phyloP scores from a whole-genome alignment of 2,797 vertebrate species.

The Periparus ater region DNA sequence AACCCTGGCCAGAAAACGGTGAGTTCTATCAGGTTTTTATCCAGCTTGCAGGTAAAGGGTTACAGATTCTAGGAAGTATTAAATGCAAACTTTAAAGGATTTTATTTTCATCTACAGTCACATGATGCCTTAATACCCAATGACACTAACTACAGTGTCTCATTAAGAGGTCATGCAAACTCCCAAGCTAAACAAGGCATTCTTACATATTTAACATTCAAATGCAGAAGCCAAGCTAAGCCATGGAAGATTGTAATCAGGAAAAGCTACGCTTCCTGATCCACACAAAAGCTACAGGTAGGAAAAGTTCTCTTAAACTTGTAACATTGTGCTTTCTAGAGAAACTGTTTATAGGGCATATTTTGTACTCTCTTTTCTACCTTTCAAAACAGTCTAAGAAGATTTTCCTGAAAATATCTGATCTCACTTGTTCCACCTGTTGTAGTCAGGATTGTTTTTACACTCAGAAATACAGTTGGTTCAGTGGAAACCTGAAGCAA shows the following conservation, averaged over 20 bases:
- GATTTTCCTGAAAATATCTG: neutral
- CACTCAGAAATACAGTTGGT: neutral
- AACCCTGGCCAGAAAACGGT: neutral
- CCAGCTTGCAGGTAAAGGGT: conserved; percentile 76
- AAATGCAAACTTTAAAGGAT: conserved; percentile 66
- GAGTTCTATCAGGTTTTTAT: neutral
- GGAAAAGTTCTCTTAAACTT: conserved; percentile 41
- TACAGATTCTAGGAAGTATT: conserved; percentile 68
- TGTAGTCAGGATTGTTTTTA: neutral
- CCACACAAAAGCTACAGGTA: conserved; percentile 69
- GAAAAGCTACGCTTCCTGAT: conserved; percentile 38
- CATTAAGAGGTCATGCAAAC: conserved; percentile 71
- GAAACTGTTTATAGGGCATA: neutral
- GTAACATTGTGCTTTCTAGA: neutral
- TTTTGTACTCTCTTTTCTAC: neutral
- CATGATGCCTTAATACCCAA: conserved; percentile 78
- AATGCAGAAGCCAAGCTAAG: conserved; percentile 61
- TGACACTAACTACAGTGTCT: conserved; percentile 68
- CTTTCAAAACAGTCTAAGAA: neutral
- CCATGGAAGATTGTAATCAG: conserved; percentile 68
- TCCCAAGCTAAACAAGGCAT: conserved; percentile 56
- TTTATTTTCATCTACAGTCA: conserved; percentile 75
- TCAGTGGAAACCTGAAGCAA: neutral
- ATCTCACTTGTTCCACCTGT: conserved; percentile 14
- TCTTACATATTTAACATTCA: conserved; percentile 61